These are phyloP conservation scores for Falco berigora DNA, from an alignment of 2,797 vertebrate genomes.

Conservation along the genomic window DNA sequence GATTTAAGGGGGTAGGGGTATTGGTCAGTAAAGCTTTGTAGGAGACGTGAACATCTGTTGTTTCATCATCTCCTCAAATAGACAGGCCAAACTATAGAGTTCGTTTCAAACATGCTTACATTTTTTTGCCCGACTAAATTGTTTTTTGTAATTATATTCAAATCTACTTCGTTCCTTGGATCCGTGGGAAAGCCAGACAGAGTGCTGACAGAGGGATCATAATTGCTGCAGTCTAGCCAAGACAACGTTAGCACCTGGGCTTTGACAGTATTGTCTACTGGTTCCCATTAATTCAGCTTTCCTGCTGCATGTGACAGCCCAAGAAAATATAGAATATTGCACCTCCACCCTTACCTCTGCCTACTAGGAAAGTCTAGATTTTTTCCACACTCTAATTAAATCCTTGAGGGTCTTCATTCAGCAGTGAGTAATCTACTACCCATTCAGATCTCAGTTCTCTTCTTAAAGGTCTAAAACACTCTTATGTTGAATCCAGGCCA, in stretches of 20 bases:
- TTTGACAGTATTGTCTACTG: neutral
- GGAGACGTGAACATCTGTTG: neutral
- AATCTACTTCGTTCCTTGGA: neutral
- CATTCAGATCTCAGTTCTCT: neutral
- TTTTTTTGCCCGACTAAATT: neutral
- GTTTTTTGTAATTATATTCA: neutral
- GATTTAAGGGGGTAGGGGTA: neutral
- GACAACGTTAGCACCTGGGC: neutral
- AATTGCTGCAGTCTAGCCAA: neutral
- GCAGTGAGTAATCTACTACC: neutral
- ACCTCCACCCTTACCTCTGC: neutral
- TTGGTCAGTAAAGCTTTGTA: neutral
- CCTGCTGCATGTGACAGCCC: neutral
- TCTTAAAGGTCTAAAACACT: neutral
- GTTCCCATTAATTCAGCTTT: neutral
- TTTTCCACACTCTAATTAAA: neutral
- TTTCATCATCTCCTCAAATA: neutral
- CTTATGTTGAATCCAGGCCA: slow-evolving; percentile 8
- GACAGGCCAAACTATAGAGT: neutral
- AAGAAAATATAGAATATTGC: neutral
- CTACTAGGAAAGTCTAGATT: neutral
- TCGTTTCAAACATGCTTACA: neutral
- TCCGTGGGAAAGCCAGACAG: neutral
- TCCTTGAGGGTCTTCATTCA: neutral
- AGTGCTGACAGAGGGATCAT: neutral